phyloP scores from a whole-genome alignment of 2,888 invertebrate genomes.

The Plebejus argus region DNA sequence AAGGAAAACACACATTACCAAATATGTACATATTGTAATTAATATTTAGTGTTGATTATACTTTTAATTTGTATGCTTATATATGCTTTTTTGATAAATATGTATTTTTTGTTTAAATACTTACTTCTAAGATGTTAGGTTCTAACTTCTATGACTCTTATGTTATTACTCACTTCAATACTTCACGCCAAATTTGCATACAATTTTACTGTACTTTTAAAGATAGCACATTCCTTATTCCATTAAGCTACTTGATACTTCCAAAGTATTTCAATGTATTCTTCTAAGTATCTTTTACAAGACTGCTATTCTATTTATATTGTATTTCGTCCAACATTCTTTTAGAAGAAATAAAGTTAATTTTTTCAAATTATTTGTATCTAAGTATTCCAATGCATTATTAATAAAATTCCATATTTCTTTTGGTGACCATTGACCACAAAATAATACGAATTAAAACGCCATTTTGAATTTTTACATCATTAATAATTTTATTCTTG shows the following conservation, averaged over 20 bases:
- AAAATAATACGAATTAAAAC: not conserved
- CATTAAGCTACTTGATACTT: not conserved
- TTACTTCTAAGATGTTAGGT: not conserved
- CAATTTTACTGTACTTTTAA: not conserved
- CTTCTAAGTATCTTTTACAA: not conserved
- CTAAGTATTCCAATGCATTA: constrained; percentile 13
- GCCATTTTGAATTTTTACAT: not conserved
- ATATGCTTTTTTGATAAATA: not conserved
- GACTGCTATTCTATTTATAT: constrained; percentile 13
- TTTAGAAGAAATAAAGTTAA: not conserved
- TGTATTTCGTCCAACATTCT: constrained; percentile 8
- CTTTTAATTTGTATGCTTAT: not conserved
- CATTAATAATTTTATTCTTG: not conserved
- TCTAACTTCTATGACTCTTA: no score
- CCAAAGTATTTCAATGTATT: not conserved
- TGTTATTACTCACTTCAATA: not conserved
- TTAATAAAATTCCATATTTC: not conserved
- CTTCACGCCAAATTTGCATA: not conserved
- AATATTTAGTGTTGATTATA: not conserved
- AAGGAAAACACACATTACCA: constrained; percentile 11
- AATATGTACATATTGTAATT: constrained; percentile 20
- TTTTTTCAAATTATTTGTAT: constrained; percentile 2
- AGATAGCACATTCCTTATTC: not conserved
- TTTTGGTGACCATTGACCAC: not conserved
- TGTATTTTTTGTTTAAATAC: not conserved